phyloP scores from a whole-genome alignment of 2,797 vertebrate genomes.

The Luscinia megarhynchos region DNA sequence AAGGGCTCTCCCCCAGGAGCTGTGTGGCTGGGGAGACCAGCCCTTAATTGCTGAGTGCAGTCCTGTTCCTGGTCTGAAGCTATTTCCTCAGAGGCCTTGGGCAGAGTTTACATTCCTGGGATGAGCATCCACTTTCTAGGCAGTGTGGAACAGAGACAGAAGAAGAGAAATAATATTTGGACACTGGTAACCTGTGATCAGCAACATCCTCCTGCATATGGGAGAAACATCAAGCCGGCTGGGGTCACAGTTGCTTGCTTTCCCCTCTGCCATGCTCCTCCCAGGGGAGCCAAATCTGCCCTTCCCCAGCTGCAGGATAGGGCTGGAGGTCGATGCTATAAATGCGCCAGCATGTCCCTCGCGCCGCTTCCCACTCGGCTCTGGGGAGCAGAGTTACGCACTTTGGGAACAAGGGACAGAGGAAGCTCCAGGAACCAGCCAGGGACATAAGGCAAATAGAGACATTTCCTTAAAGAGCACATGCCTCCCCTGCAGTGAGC shows the following conservation, averaged over 20 bases:
- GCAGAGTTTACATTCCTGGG: conserved; percentile 68
- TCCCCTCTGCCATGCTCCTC: neutral
- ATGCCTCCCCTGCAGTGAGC: neutral
- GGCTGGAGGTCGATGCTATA: conserved; percentile 22
- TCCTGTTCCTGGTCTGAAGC: conserved; percentile 45
- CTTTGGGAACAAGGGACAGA: conserved; percentile 20
- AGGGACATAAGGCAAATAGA: neutral
- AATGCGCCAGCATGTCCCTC: neutral
- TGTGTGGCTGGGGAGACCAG: conserved; percentile 34
- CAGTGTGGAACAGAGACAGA: conserved; percentile 30
- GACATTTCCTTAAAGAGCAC: conserved; percentile 5
- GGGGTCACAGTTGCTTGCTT: neutral
- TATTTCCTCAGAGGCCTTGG: conserved; percentile 57
- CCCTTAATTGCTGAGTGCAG: conserved; percentile 42
- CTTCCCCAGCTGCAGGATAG: neutral
- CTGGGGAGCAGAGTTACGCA: neutral
- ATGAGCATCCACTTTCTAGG: conserved; percentile 74
- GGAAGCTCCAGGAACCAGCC: neutral
- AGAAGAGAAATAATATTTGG: conserved; percentile 65
- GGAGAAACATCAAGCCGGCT: conserved; percentile 28
- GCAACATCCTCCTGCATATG: conserved; percentile 55
- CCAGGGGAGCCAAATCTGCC: neutral
- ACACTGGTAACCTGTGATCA: conserved; percentile 67
- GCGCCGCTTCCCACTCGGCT: neutral
- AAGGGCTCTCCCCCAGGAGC: conserved; percentile 53